Evolutionary conservation across 2,888 invertebrate genomes (phyloP).

Genomic region (Leptogaster cylindrica): DNA sequence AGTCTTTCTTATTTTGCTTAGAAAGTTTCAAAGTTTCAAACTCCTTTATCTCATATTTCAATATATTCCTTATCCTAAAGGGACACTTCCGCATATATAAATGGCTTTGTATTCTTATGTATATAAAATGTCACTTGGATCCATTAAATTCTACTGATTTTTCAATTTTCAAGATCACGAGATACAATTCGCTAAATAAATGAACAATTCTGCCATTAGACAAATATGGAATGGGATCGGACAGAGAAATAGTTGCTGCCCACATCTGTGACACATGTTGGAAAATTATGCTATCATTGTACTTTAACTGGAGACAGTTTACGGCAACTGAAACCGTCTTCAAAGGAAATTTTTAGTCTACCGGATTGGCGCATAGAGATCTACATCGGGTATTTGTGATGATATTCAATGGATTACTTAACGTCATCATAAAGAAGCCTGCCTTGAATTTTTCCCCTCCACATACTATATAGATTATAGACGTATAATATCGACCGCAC

Average conservation of each 20-base stretch:
- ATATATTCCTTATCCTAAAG: neutral
- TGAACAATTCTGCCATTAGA: constrained; percentile 32
- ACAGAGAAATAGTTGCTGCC: constrained; percentile 21
- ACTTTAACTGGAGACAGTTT: constrained; percentile 25
- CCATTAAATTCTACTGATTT: neutral
- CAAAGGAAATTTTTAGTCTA: neutral
- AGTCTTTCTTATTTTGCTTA: too few species aligned
- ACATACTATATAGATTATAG: too few species aligned
- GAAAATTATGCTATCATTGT: constrained; percentile 21
- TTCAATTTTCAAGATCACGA: constrained; percentile 14
- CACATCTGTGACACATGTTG: constrained; percentile 16
- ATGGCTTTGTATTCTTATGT: neutral
- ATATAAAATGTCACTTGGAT: neutral
- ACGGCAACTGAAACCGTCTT: constrained; percentile 27
- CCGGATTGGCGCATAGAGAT: neutral
- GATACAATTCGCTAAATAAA: neutral
- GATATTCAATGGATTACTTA: constrained; percentile 45
- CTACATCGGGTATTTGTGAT: constrained; percentile 37
- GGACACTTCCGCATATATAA: neutral
- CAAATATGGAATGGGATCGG: constrained; percentile 28
- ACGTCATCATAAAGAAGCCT: constrained; percentile 41
- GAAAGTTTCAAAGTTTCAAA: too few species aligned
- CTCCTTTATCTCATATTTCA: too few species aligned
- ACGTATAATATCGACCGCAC: constrained; percentile 10
- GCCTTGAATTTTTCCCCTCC: too few species aligned